Evolutionary conservation across 2,888 invertebrate species (phyloP).

Genomic region (Perithous albicinctus): DNA sequence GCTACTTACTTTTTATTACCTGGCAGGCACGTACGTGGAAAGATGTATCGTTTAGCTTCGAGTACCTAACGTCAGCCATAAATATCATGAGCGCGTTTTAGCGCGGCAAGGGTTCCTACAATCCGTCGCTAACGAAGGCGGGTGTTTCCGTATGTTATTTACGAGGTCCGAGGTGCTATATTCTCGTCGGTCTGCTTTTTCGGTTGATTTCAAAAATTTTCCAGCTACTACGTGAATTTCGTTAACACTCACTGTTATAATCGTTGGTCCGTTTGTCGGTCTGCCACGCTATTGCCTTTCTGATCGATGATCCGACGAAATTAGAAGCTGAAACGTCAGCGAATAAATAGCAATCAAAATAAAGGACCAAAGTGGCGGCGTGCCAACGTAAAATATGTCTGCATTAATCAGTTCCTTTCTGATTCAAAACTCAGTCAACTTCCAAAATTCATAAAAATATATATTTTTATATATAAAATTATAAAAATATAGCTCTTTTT

Average conservation of each 20-base stretch:
- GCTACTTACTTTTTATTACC: slow-evolving; percentile 10
- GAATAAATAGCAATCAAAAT: neutral
- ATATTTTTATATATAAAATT: too few species aligned
- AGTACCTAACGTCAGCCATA: slow-evolving; percentile 36
- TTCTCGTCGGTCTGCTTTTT: neutral
- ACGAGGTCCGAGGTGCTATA: slow-evolving; percentile 25
- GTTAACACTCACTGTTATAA: slow-evolving; percentile 9
- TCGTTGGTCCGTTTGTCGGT: neutral
- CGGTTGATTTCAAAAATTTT: slow-evolving; percentile 28
- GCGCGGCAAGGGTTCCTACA: slow-evolving; percentile 39
- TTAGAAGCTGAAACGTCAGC: neutral
- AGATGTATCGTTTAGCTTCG: slow-evolving; percentile 34
- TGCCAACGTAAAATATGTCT: neutral
- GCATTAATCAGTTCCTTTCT: neutral
- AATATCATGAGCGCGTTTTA: slow-evolving; percentile 47
- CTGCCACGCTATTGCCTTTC: neutral
- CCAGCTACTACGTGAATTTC: neutral
- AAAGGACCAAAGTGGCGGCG: neutral
- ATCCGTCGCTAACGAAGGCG: slow-evolving; percentile 52
- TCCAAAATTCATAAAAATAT: slow-evolving; percentile 1
- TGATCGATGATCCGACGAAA: slow-evolving; percentile 18
- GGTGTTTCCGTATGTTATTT: slow-evolving; percentile 47
- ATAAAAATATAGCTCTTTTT: too few species aligned
- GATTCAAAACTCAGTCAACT: neutral
- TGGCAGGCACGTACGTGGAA: slow-evolving; percentile 1